phyloP scores from a whole-genome alignment of 1,140 invertebrate genomes.

The Zaprionus africanus region DNA sequence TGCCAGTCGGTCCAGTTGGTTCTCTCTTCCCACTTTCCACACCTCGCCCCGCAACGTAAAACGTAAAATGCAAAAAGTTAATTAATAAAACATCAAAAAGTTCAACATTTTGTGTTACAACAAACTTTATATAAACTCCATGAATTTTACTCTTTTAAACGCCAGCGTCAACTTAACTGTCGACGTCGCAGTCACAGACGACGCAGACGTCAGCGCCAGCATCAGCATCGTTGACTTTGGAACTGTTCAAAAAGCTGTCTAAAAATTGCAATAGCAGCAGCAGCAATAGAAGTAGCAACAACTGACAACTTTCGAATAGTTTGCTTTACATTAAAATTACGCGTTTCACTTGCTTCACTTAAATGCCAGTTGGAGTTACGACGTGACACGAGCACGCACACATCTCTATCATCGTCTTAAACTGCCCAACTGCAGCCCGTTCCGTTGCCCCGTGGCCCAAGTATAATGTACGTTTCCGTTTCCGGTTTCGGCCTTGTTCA shows the following conservation, averaged over 20 bases:
- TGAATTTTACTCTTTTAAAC: constrained; percentile 76
- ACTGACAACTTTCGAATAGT: constrained; percentile 31
- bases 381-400: not conserved
- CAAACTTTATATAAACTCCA: constrained; percentile 81
- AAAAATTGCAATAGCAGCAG: constrained; percentile 25
- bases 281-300: constrained; percentile 4
- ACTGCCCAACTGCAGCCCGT: not conserved
- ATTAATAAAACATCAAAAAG: constrained; percentile 83
- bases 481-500: constrained; percentile 6
- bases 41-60: constrained; percentile 20
- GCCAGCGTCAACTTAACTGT: constrained; percentile 31
- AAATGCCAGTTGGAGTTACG: constrained; percentile 8
- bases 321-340: constrained; percentile 39
- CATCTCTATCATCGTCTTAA: not conserved
- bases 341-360: constrained; percentile 15
- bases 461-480: constrained; percentile 3
- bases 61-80: constrained; percentile 77
- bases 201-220: not conserved
- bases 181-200: constrained; percentile 3
- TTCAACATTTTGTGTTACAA: constrained; percentile 78
- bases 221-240: constrained; percentile 24
- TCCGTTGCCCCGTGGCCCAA: not conserved
- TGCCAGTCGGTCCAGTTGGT: not conserved
- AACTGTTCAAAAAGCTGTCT: constrained; percentile 33
- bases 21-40: not conserved